Evolutionary conservation across 2,888 invertebrate genomes (phyloP).

Genomic region (Crossocerus cetratus): DNA sequence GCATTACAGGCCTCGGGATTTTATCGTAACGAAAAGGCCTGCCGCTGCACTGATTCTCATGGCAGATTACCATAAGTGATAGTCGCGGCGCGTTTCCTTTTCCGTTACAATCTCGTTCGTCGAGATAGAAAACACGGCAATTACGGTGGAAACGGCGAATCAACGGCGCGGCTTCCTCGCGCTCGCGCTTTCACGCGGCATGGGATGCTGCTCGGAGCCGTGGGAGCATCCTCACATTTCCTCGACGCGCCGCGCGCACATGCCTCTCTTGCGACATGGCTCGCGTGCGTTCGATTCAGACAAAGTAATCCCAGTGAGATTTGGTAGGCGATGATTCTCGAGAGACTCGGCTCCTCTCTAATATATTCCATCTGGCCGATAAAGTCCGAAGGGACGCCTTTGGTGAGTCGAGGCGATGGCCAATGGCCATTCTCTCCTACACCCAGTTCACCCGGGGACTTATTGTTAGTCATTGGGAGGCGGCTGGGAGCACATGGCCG

Average conservation of each 20-base stretch:
- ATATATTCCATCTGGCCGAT: no score
- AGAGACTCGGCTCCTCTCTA: no score
- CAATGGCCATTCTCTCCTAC: no score
- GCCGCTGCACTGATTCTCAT: slow-evolving; percentile 2
- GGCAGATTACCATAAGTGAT: slow-evolving; percentile 9
- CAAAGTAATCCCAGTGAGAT: no score
- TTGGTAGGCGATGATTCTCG: no score
- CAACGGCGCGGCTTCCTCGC: neutral
- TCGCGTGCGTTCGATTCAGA: neutral
- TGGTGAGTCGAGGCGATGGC: no score
- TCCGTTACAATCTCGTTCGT: neutral
- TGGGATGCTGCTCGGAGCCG: neutral
- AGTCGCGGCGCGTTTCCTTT: neutral
- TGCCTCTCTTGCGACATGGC: neutral
- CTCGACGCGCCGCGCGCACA: neutral
- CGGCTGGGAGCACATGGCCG: no score
- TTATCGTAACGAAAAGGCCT: neutral
- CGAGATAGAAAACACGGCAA: neutral
- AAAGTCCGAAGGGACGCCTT: no score
- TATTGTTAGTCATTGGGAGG: no score
- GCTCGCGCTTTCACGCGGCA: neutral
- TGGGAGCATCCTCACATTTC: neutral
- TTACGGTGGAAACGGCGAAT: neutral
- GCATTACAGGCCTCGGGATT: neutral
- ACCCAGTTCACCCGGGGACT: no score